These are phyloP conservation scores for Triplophysa tibetana DNA, from an alignment of 2,113 vertebrate genomes.

Conservation along the genomic window DNA sequence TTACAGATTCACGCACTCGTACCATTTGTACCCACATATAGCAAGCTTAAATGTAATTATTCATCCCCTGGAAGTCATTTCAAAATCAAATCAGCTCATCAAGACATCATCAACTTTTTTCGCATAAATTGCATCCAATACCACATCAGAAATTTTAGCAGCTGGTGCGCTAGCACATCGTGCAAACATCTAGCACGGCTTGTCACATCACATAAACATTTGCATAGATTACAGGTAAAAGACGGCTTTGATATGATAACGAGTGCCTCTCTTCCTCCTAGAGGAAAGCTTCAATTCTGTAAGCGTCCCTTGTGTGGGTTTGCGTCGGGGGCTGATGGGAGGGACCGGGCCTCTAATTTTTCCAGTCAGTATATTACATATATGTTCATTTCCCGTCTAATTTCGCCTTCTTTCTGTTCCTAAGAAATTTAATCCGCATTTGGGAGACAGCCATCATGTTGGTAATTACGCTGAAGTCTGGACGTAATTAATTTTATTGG, in stretches of 20 bases:
- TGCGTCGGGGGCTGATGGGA: neutral
- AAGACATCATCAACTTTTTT: constrained; percentile 17
- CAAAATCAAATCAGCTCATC: constrained; percentile 15
- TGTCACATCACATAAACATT: constrained; percentile 36
- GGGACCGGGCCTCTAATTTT: neutral
- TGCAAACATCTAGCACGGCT: constrained; percentile 13
- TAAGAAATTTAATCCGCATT: constrained; percentile 82
- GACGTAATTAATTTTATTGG: constrained; percentile 88
- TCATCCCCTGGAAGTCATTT: constrained; percentile 8
- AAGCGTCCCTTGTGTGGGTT: neutral
- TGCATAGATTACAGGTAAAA: constrained; percentile 30
- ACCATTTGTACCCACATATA: neutral
- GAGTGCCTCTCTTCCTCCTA: neutral
- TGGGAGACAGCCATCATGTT: constrained; percentile 80
- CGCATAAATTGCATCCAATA: neutral
- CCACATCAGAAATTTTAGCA: constrained; percentile 7
- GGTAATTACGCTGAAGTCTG: constrained; percentile 81
- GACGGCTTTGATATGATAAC: constrained; percentile 31
- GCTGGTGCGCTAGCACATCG: constrained; percentile 10
- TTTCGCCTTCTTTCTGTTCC: constrained; percentile 83
- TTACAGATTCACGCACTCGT: neutral
- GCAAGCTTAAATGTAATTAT: neutral
- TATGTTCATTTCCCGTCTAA: constrained; percentile 72
- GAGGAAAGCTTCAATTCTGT: neutral
- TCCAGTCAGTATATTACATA: constrained; percentile 26